Percentiles rank a stretch among this genome's conserved stretches.
Conservation (phyloP, 2,797 vertebrate genomes). For the Squalus acanthias region DNA sequence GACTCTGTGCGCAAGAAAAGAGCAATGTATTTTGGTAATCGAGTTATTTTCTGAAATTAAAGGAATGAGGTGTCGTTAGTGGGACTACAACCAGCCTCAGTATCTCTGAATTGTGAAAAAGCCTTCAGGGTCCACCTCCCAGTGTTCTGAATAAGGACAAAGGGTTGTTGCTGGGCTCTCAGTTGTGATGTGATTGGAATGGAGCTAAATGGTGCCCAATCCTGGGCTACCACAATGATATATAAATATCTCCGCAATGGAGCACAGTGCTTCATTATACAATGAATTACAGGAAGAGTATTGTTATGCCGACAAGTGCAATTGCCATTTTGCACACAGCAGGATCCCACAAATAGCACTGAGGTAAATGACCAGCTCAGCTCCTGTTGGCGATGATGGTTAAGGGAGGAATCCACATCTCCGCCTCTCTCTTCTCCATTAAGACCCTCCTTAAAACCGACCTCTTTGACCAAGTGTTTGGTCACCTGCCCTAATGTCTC, state of each 20-base stretch:
- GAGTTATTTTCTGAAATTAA: too few species aligned
- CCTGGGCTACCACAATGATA: not conserved
- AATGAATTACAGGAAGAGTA: not conserved
- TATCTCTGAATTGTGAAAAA: too few species aligned
- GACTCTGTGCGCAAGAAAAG: not conserved
- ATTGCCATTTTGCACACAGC: not conserved
- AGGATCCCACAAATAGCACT: not conserved
- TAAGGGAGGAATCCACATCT: not conserved
- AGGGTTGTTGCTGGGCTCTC: not conserved
- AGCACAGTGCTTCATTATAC: not conserved
- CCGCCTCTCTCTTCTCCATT: not conserved
- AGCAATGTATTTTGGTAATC: not conserved
- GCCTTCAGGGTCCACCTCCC: not conserved
- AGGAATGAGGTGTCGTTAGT: too few species aligned
- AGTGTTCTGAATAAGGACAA: not conserved
- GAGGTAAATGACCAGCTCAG: not conserved
- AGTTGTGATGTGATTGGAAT: not conserved
- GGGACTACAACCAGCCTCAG: too few species aligned
- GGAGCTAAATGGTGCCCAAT: not conserved
- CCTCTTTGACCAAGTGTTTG: not conserved
- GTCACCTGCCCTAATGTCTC: not conserved
- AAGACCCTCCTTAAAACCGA: not conserved
- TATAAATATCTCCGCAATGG: not conserved
- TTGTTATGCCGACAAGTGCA: not conserved
- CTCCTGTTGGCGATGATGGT: not conserved